Evolutionary conservation across 2,113 vertebrate genomes (phyloP).

Genomic region (Vidua chalybeata): DNA sequence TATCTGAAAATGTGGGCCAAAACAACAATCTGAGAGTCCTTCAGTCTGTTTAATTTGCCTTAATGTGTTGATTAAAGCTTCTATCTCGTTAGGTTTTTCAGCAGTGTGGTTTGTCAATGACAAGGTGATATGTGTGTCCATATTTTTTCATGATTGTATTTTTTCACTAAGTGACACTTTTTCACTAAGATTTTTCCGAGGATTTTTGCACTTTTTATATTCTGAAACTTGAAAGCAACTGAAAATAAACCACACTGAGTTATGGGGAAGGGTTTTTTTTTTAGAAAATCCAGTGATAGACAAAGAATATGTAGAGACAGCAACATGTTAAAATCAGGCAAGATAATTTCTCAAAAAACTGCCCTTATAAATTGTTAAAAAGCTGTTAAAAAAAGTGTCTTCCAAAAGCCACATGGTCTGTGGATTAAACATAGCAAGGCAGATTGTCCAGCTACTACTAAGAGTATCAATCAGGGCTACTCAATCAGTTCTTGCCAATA

Average conservation of each 20-base stretch:
- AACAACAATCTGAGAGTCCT: not conserved
- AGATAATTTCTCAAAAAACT: slow-evolving; percentile 37
- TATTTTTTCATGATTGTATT: not conserved
- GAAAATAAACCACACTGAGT: slow-evolving; percentile 2
- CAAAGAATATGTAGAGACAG: slow-evolving; percentile 35
- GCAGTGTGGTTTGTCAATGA: not conserved
- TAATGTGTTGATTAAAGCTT: not conserved
- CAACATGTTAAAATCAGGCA: slow-evolving; percentile 17
- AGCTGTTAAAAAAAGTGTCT: slow-evolving; percentile 42
- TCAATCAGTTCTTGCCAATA: slow-evolving; percentile 36
- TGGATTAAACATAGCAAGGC: slow-evolving; percentile 60
- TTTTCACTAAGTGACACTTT: not conserved
- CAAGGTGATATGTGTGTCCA: not conserved
- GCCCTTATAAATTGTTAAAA: slow-evolving; percentile 42
- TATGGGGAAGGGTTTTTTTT: not conserved
- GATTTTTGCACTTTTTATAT: slow-evolving; percentile 15
- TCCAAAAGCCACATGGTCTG: slow-evolving; percentile 47
- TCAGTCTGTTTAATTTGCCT: not conserved
- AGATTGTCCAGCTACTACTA: slow-evolving; percentile 60
- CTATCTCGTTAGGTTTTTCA: not conserved
- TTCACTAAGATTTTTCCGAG: not conserved
- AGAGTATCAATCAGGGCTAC: slow-evolving; percentile 44
- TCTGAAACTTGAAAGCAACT: slow-evolving; percentile 3
- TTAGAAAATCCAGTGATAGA: slow-evolving; percentile 43
- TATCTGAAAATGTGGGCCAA: not conserved